Percentiles rank a stretch among this genome's conserved stretches.
Evolutionary conservation across 37 sponge, comb jelly and placozoan genomes (phyloP).

Genomic region (Tethya wilhelma): DNA sequence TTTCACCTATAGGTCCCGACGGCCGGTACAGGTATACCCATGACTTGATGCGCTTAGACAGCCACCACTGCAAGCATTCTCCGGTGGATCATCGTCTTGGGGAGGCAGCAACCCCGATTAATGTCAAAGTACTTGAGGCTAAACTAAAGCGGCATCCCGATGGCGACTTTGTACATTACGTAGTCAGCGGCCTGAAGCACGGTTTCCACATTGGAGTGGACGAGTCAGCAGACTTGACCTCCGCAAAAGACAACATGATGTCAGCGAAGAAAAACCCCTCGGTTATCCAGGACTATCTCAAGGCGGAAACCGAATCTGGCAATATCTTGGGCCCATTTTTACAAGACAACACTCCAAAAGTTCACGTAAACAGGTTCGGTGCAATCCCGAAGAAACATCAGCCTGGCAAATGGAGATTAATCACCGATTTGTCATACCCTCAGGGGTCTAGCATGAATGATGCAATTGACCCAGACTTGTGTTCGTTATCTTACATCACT

Average conservation of each 20-base stretch:
- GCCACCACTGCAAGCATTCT: neutral
- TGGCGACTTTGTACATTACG: neutral
- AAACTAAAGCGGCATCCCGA: constrained; percentile 12
- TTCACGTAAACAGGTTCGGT: constrained; percentile 28
- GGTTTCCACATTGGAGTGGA: constrained; percentile 29
- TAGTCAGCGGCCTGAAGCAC: neutral
- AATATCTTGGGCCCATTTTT: constrained; percentile 21
- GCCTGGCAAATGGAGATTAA: neutral
- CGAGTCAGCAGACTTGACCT: neutral
- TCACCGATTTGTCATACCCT: constrained; percentile 40
- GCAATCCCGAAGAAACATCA: constrained; percentile 3
- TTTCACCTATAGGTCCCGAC: too few relatives aligned
- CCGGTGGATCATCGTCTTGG: neutral
- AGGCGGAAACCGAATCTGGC: neutral
- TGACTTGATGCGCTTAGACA: too few relatives aligned
- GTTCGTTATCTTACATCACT: constrained; percentile 20
- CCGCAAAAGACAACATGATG: constrained; percentile 14
- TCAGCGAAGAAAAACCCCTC: constrained; percentile 4
- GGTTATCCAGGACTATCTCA: constrained; percentile 13
- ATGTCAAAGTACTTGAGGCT: too few relatives aligned
- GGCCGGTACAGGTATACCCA: too few relatives aligned
- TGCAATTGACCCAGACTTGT: constrained; percentile 11
- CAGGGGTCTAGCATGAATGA: constrained; percentile 31
- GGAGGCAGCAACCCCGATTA: neutral
- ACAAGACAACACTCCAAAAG: neutral